Evolutionary conservation across 2,113 vertebrate species (phyloP).

Genomic region (Scomber scombrus): DNA sequence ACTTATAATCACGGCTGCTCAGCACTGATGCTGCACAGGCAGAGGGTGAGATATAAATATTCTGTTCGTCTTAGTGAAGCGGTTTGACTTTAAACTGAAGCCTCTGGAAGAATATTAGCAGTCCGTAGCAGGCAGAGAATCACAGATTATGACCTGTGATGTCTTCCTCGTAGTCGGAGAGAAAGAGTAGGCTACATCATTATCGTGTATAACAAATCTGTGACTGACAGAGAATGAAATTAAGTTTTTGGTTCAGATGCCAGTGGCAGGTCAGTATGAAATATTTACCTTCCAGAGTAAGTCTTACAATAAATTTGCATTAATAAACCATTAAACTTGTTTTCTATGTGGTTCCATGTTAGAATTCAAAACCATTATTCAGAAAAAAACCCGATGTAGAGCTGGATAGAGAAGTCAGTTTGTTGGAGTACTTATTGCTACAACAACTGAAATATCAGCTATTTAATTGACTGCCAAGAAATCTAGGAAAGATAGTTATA

Average conservation of each 20-base stretch:
- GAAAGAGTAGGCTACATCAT: conserved; percentile 5
- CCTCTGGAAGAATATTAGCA: conserved; percentile 51
- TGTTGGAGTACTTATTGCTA: too few species aligned
- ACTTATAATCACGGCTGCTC: conserved; percentile 65
- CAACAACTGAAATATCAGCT: too few species aligned
- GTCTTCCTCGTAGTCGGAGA: conserved; percentile 26
- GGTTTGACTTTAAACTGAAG: conserved; percentile 52
- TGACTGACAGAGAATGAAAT: conserved; percentile 40
- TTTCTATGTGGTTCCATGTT: conserved; percentile 11
- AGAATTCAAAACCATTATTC: neutral
- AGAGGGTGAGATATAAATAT: conserved; percentile 61
- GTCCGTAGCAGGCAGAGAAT: conserved; percentile 47
- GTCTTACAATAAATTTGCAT: conserved; percentile 38
- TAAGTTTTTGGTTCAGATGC: conserved; percentile 33
- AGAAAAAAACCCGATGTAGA: neutral
- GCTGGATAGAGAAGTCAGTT: too few species aligned
- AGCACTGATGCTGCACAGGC: conserved; percentile 48
- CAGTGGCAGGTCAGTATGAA: conserved; percentile 27
- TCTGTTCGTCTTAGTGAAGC: conserved; percentile 41
- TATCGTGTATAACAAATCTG: conserved; percentile 29
- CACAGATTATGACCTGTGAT: conserved; percentile 46
- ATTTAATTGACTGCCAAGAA: too few species aligned
- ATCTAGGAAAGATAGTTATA: too few species aligned
- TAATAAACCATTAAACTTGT: conserved; percentile 16
- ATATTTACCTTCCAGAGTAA: conserved; percentile 44